phyloP scores from a whole-genome alignment of 2,113 vertebrate species.

The Capreolus pygargus region DNA sequence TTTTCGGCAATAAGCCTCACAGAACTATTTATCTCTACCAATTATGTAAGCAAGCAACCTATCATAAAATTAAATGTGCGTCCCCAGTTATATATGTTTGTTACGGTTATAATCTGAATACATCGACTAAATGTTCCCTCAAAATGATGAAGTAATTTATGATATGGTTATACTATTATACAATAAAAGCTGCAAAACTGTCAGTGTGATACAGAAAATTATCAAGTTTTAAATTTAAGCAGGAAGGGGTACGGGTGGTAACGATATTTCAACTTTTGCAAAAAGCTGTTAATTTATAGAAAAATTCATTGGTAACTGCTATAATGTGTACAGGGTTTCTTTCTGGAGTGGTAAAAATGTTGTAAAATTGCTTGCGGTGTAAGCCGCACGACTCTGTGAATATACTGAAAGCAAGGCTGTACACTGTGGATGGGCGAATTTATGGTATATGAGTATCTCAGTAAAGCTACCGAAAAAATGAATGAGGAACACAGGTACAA shows the following conservation, averaged over 20 bases:
- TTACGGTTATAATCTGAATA: background rate
- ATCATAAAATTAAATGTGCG: background rate
- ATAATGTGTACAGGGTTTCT: background rate
- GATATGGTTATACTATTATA: background rate
- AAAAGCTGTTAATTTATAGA: background rate
- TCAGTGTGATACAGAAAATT: background rate
- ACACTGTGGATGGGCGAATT: background rate
- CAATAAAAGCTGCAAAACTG: background rate
- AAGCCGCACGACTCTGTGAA: background rate
- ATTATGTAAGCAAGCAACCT: background rate
- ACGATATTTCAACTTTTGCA: background rate
- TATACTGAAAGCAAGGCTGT: background rate
- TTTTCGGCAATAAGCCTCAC: background rate
- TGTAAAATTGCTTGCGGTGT: background rate
- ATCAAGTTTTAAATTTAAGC: background rate
- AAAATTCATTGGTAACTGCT: background rate
- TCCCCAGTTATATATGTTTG: background rate
- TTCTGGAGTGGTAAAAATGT: background rate
- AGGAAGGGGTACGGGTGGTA: background rate
- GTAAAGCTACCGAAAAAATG: background rate
- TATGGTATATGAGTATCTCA: background rate
- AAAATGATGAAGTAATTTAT: background rate
- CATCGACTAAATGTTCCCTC: background rate
- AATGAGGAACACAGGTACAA: background rate
- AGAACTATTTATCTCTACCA: background rate